These are phyloP conservation scores for Hydrotaea diabolus DNA, from an alignment of 2,888 invertebrate genomes.

Conservation along the genomic window DNA sequence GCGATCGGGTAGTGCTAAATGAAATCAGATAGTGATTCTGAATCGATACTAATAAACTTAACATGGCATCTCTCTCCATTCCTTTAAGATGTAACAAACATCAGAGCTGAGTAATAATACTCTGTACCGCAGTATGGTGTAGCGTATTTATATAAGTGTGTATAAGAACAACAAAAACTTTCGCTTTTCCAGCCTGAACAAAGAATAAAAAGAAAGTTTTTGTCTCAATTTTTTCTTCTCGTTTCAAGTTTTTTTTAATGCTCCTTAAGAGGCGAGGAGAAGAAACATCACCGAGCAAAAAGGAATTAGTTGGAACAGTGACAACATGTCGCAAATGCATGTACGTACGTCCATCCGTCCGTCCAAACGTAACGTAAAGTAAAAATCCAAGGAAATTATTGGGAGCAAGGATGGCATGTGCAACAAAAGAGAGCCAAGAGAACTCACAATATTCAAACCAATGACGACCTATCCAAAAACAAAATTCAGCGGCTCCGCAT, in stretches of 20 bases:
- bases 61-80: too few species aligned
- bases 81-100: too few species aligned
- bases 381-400: conserved; percentile 24
- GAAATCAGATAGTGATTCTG: too few species aligned
- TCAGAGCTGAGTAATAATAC: too few species aligned
- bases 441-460: conserved; percentile 7
- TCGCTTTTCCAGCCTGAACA: neutral
- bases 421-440: conserved; percentile 7
- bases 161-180: neutral
- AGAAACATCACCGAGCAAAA: conserved; percentile 1
- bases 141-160: too few species aligned
- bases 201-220: conserved; percentile 42
- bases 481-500: neutral
- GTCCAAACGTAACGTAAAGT: neutral
- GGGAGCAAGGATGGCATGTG: conserved; percentile 19
- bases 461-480: neutral
- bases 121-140: too few species aligned
- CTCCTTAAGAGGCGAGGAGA: conserved; percentile 32
- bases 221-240: neutral
- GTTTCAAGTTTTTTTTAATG: too few species aligned
- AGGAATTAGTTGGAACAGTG: conserved; percentile 51
- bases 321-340: conserved; percentile 47
- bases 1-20: too few species aligned
- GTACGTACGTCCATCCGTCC: neutral
- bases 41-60: too few species aligned